Percentiles rank a stretch among this genome's conserved stretches.
phyloP scores from a whole-genome alignment of 2,888 invertebrate genomes.

The Arctia plantaginis region DNA sequence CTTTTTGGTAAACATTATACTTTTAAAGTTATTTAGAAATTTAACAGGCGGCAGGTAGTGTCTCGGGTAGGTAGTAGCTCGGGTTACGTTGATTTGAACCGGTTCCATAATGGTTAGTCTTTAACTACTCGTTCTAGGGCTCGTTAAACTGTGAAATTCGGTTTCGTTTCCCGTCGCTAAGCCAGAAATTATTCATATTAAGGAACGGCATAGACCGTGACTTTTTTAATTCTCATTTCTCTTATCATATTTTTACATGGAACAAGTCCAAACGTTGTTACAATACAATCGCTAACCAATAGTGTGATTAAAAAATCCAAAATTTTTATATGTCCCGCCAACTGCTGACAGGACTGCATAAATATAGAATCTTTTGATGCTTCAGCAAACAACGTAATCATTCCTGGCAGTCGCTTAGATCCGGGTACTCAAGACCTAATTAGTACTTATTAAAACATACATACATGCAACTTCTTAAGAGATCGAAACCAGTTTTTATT shows the following conservation, averaged over 20 bases:
- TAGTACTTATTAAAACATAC: not conserved
- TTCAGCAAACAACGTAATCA: not conserved
- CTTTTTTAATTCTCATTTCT: not conserved
- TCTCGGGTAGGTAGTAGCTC: not conserved
- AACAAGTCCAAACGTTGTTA: not conserved
- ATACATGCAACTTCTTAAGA: not conserved
- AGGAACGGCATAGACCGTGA: not conserved
- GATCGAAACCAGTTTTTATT: not conserved
- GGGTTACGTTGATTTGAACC: not conserved
- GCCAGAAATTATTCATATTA: no score
- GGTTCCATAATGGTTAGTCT: not conserved
- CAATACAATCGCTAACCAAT: not conserved
- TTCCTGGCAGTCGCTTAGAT: not conserved
- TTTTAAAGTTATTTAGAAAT: not conserved
- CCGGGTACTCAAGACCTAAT: no score
- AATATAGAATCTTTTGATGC: not conserved
- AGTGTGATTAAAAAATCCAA: not conserved
- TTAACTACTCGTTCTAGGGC: not conserved
- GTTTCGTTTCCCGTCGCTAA: not conserved
- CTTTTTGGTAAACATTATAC: not conserved
- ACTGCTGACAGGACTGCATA: not conserved
- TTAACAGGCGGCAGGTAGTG: no score
- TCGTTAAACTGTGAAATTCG: not conserved
- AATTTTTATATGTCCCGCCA: not conserved
- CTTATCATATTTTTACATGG: not conserved